Conservation (phyloP, 92 coral and sea anemone genomes). For the Porites evermanni region DNA sequence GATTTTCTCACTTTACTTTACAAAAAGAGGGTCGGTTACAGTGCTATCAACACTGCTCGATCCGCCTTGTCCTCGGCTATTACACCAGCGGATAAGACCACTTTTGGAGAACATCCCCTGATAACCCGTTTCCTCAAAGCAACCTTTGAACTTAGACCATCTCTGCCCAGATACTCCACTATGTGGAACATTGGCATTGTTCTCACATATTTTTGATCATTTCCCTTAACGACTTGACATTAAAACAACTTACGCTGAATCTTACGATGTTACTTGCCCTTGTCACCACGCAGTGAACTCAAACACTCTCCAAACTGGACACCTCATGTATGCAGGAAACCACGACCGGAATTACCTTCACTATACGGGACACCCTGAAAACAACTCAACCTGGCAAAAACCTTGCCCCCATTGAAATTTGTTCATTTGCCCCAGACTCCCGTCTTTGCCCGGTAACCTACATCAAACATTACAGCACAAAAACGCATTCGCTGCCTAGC, state of each 20-base stretch:
- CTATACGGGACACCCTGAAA: slow-evolving; percentile 32
- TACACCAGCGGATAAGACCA: slow-evolving; percentile 20
- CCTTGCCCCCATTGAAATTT: slow-evolving; percentile 34
- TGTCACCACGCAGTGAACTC: slow-evolving; percentile 51
- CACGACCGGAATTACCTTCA: slow-evolving; percentile 2
- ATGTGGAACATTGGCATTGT: slow-evolving; percentile 27
- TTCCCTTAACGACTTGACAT: slow-evolving; percentile 16
- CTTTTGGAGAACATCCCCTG: slow-evolving; percentile 33
- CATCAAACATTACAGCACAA: slow-evolving; percentile 11
- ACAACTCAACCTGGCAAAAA: slow-evolving; percentile 41
- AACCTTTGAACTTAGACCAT: slow-evolving; percentile 24
- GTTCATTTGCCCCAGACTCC: background rate
- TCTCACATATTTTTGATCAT: background rate
- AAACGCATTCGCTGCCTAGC: slow-evolving; percentile 31
- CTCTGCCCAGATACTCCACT: slow-evolving; percentile 19
- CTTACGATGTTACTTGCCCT: slow-evolving; percentile 37
- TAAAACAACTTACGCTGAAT: slow-evolving; percentile 22
- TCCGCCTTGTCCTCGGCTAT: slow-evolving; percentile 54
- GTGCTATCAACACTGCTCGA: slow-evolving; percentile 61
- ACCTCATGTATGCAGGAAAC: slow-evolving; percentile 32
- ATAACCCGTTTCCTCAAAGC: slow-evolving; percentile 16
- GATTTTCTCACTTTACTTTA: slow-evolving; percentile 46
- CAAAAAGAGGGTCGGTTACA: slow-evolving; percentile 39
- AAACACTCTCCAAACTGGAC: slow-evolving; percentile 47
- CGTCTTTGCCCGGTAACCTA: background rate